Percentiles rank a stretch among this genome's conserved stretches.
Evolutionary conservation across 2,888 invertebrate genomes (phyloP).

Genomic region (Dorcus hopei): DNA sequence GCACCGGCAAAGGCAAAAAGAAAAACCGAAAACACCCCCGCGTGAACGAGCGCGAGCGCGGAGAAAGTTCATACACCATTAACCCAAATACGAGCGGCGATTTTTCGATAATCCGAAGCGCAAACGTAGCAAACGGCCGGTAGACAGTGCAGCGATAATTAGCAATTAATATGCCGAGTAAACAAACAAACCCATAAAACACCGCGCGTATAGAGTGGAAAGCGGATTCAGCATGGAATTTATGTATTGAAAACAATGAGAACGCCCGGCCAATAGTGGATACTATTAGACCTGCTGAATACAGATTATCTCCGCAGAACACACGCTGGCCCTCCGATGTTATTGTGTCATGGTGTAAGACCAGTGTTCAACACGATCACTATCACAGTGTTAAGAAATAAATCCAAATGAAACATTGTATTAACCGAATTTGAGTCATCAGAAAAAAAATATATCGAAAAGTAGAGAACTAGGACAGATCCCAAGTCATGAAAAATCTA

Average conservation of each 20-base stretch:
- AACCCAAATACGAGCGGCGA: constrained; percentile 6
- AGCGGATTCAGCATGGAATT: constrained; percentile 39
- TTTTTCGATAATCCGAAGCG: constrained; percentile 18
- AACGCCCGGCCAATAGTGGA: constrained; percentile 34
- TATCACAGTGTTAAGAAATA: too few species aligned
- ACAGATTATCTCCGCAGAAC: constrained; percentile 24
- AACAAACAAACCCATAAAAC: constrained; percentile 29
- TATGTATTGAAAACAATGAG: constrained; percentile 45
- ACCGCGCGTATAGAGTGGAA: constrained; percentile 25
- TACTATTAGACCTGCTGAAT: constrained; percentile 27
- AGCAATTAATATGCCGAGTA: constrained; percentile 29
- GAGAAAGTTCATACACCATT: constrained; percentile 17
- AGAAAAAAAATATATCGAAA: too few species aligned
- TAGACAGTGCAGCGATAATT: constrained; percentile 24
- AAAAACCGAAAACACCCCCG: too few species aligned
- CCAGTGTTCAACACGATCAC: not conserved
- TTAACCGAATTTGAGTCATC: too few species aligned
- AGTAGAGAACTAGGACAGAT: too few species aligned
- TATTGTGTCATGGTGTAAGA: constrained; percentile 7
- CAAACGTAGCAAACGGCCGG: constrained; percentile 20
- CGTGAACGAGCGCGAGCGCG: too few species aligned
- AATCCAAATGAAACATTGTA: too few species aligned
- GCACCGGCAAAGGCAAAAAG: too few species aligned
- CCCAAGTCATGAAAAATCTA: too few species aligned
- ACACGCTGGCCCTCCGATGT: constrained; percentile 1